phyloP scores from a whole-genome alignment of 2,888 invertebrate genomes.

The Muschampia plurimacula region DNA sequence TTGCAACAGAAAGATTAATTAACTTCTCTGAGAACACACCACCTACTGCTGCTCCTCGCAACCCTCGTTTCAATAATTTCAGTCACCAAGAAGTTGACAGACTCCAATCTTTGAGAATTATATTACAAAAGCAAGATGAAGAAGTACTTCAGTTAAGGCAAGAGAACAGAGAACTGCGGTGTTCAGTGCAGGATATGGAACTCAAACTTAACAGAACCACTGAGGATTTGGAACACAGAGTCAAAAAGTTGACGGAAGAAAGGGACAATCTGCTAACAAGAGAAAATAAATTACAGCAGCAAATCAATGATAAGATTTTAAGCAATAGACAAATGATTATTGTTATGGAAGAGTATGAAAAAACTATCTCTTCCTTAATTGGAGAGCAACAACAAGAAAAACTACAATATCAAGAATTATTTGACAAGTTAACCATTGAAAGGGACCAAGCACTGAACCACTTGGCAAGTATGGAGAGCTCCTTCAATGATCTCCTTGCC shows the following conservation, averaged over 20 bases:
- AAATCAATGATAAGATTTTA: conserved; percentile 68
- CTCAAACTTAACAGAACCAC: conserved; percentile 61
- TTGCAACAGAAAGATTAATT: conserved; percentile 75
- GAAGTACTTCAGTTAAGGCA: conserved; percentile 69
- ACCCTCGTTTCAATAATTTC: conserved; percentile 59
- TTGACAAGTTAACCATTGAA: conserved; percentile 80
- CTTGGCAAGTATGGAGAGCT: conserved; percentile 86
- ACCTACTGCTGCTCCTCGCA: conserved; percentile 70
- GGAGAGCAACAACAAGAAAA: conserved; percentile 89
- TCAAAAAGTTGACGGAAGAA: conserved; percentile 70
- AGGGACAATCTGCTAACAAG: conserved; percentile 61
- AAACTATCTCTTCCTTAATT: conserved; percentile 90
- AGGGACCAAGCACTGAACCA: conserved; percentile 86
- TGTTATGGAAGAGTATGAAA: conserved; percentile 92
- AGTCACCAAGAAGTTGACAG: conserved; percentile 63
- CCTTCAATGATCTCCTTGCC: conserved; percentile 87
- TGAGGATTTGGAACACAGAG: conserved; percentile 65
- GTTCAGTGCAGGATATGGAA: conserved; percentile 66
- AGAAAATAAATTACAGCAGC: conserved; percentile 67
- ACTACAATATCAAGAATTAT: conserved; percentile 75
- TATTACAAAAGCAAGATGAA: conserved; percentile 76
- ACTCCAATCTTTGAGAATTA: conserved; percentile 66
- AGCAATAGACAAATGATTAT: conserved; percentile 86
- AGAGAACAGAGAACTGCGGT: conserved; percentile 72
- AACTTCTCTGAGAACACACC: conserved; percentile 72